Base-by-base conservation (phyloP, 2,888 invertebrate species). In the Oxyteleia sp. region DNA sequence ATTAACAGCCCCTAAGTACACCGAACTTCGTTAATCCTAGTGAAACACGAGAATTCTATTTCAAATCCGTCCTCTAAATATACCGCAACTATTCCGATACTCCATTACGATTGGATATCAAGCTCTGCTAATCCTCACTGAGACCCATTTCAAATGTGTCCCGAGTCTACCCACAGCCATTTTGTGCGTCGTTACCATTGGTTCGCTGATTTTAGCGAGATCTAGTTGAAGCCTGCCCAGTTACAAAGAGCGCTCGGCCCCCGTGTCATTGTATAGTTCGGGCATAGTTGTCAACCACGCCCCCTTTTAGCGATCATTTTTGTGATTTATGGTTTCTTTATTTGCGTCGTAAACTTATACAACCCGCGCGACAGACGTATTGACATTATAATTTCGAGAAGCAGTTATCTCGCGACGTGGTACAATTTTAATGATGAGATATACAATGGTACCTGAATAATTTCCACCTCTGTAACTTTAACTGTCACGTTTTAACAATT, bases 51-150 rank as follows among this genome's bases (percentile, higher is more conserved):
- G 61, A 63, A 63, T 63, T 63, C 47, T 47, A 45, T 64, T 51
- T 26, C 38, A 51, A 49, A 49, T 38, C 38, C 20, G 38, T 49
- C 49, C 32, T 47, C 38, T 10, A 55, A 68, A 45, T 55, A 45
- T n/a, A 29, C 43, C 51, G n/a, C 66, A 53, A 66, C 51, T 66
- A 66, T 66, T 23, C 35, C 66, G 51, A 51, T 66, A 51, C 66
- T 68, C 43, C 43, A 41, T 68, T 68, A 53, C 53, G 53, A 68
- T 43, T 68, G 53, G 68, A 35, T 68, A 53, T 16, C 53, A 47
- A 18, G 53, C 55, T 55, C 55, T 68, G 45, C 29, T 55, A 57
- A 69, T 45, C 45, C 38, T 51, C 38, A 35, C 16, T 32, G 32
- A 64, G 49, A 35, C 18, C 26, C 53, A 38, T 66, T 66, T 45